Conservation (phyloP, 2,113 vertebrate species). For the Cavia aperea region DNA sequence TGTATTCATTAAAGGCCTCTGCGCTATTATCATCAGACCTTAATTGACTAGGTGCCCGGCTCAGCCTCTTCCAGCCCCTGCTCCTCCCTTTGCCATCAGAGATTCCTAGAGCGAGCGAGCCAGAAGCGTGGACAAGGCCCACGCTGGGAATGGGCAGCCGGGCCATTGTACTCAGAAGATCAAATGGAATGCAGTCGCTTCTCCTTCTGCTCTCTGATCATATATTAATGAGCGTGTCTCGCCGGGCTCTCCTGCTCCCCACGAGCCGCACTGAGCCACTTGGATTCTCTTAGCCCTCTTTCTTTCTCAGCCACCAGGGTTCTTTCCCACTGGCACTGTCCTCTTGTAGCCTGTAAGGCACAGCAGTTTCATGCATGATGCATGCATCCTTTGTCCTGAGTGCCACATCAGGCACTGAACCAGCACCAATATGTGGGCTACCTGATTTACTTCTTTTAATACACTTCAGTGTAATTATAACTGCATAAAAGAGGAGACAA, state of each 20-base stretch:
- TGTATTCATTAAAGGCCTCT: constrained; percentile 66
- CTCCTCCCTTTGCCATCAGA: constrained; percentile 45
- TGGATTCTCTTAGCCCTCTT: constrained; percentile 22
- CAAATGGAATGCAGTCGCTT: constrained; percentile 49
- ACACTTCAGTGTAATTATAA: constrained; percentile 61
- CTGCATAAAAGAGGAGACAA: constrained; percentile 62
- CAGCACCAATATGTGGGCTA: background rate
- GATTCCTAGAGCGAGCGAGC: constrained; percentile 44
- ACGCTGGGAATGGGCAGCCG: constrained; percentile 30
- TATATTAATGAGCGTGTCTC: constrained; percentile 65
- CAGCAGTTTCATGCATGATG: background rate
- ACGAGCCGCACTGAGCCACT: accelerated
- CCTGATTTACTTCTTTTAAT: constrained; percentile 62
- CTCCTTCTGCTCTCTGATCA: constrained; percentile 53
- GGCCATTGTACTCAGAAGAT: constrained; percentile 50
- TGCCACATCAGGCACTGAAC: background rate
- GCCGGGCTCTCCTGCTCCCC: background rate
- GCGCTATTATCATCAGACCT: constrained; percentile 55
- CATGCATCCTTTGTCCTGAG: background rate
- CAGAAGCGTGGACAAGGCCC: accelerated
- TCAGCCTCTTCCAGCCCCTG: constrained; percentile 16
- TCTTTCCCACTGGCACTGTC: background rate
- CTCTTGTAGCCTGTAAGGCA: background rate
- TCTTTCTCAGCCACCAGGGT: background rate
- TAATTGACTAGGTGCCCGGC: constrained; percentile 62